Percentiles rank a stretch among this genome's conserved stretches.
These are phyloP conservation scores for Daphoenositta chrysoptera DNA, from an alignment of 2,113 vertebrate species.

Conservation along the genomic window DNA sequence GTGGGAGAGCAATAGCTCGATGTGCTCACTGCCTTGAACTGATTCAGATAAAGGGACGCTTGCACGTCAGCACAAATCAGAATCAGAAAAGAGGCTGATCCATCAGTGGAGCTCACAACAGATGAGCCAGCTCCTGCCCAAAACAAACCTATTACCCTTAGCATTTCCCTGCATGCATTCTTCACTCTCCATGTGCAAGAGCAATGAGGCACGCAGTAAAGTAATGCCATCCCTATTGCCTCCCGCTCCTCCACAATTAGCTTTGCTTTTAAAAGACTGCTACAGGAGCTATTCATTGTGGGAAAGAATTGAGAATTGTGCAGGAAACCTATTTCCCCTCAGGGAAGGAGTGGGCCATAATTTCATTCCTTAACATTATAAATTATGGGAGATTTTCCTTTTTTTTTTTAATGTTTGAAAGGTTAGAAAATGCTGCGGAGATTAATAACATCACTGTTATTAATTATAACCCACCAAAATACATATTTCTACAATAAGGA, in stretches of 20 bases:
- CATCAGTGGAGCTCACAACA: background rate
- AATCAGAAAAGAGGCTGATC: conserved; percentile 24
- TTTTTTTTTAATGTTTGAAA: background rate
- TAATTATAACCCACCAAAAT: conserved; percentile 33
- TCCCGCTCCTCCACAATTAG: background rate
- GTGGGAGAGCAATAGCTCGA: conserved; percentile 46
- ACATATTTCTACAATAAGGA: background rate
- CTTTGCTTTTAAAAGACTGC: background rate
- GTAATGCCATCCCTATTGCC: background rate
- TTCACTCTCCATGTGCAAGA: background rate
- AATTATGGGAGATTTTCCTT: background rate
- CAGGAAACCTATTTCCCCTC: conserved; percentile 11
- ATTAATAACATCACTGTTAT: conserved; percentile 7
- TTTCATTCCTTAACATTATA: conserved; percentile 22
- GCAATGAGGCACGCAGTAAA: background rate
- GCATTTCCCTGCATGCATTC: background rate
- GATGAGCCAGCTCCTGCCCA: rapidly evolving
- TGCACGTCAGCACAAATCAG: background rate
- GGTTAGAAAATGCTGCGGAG: conserved; percentile 1
- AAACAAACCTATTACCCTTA: background rate
- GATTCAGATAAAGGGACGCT: conserved; percentile 17
- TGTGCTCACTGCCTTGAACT: conserved; percentile 15
- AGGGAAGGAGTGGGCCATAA: background rate
- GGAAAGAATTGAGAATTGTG: background rate
- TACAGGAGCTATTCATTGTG: background rate